Evolutionary conservation across 2,113 vertebrate genomes (phyloP), one percentile per base, ranked within the genome.

Genomic region (Aspiorhynchus laticeps): DNA sequence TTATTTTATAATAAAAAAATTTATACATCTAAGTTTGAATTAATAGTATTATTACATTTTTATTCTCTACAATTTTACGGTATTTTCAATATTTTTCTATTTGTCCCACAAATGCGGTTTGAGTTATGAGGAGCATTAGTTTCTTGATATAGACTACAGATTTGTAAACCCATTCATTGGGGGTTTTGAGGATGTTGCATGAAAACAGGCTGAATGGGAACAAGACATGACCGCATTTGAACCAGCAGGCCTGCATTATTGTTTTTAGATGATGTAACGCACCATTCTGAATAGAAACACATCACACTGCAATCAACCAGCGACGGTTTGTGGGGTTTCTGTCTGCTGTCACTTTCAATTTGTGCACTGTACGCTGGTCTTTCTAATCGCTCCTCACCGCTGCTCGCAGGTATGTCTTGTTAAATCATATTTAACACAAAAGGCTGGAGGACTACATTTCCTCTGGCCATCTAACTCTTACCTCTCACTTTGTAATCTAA

Each of bases 381-480:
- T 33, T 41, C 21, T 31, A 78, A 78, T 4, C 1, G 28, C 26
- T 61, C 56, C 11, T 80, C 51, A 4, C 2, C 53, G 7, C 21
- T 12, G 48, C 43, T 79, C 11, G 31, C 51, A 36, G 31, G 77
- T 80, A 61, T 14, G 21, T 41, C 21, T 33, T 61, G 24, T 80
- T 80, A 17, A 24, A 80, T 80, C 78, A 80, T 80, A 63, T 80
- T 80, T 61, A 80, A 63, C 56, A 80, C 31, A 79, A 26, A 80
- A 17, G 33, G 19, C 21, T 26, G 6, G 21, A 59, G 56, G 36
- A 61, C 21, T 61, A 33, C 4, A 36, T 79, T 38, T 59, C 31
- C 51, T 80, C 21, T 14, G 24, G 21, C n/a, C 33, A 61, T 61
- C 53, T 19, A 61, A 61, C 53, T 19, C 21, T 41, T 41, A 38